These are phyloP conservation scores for Luperina testacea DNA, from an alignment of 2,888 invertebrate species.

Conservation along the genomic window DNA sequence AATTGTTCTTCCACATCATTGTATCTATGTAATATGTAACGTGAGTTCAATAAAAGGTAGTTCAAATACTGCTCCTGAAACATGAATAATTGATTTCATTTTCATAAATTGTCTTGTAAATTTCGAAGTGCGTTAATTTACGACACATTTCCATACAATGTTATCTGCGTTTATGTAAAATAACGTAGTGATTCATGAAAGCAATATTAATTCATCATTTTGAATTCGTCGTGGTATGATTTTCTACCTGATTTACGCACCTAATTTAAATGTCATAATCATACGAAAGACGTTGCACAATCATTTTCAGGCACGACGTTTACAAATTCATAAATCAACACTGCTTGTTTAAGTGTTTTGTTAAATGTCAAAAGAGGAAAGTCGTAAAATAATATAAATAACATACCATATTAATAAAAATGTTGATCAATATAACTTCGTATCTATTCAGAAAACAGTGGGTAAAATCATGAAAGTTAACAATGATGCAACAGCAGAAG, in stretches of 20 bases:
- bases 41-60: not conserved
- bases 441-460: not conserved
- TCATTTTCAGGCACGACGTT: slow-evolving; percentile 2
- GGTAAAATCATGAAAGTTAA: slow-evolving; percentile 17
- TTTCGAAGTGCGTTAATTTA: slow-evolving; percentile 44
- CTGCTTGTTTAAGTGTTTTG: slow-evolving; percentile 9
- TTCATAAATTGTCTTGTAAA: slow-evolving; percentile 41
- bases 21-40: not conserved
- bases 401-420: not conserved
- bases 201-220: slow-evolving; percentile 31
- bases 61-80: slow-evolving; percentile 12
- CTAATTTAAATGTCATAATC: slow-evolving; percentile 36
- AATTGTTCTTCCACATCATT: slow-evolving; percentile 29
- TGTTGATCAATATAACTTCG: not conserved
- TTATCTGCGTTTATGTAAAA: slow-evolving; percentile 18
- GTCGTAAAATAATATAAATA: not conserved
- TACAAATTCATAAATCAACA: slow-evolving; percentile 4
- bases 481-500: slow-evolving; percentile 31
- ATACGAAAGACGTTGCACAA: slow-evolving; percentile 9
- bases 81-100: slow-evolving; percentile 15
- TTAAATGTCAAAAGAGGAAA: slow-evolving; percentile 8
- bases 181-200: slow-evolving; percentile 2
- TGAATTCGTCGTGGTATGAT: slow-evolving; percentile 5
- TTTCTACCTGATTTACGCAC: slow-evolving; percentile 42
- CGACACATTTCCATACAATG: slow-evolving; percentile 29